Conservation (phyloP, 2,888 invertebrate genomes). For the Caradrina clavipalpis region DNA sequence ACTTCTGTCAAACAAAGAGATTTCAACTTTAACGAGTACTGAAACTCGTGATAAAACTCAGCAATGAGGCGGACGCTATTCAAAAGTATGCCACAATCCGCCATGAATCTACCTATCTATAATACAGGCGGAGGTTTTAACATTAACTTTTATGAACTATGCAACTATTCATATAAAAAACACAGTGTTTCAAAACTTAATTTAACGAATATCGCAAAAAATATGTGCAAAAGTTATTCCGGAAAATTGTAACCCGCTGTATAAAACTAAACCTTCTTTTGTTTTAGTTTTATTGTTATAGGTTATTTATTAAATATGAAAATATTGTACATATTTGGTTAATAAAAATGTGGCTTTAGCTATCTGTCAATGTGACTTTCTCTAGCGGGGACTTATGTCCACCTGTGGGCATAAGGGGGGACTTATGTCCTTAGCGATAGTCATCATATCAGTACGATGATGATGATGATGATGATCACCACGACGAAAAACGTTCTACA, state of each 20-base stretch:
- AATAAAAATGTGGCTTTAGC: too few relatives aligned
- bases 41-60: slow-evolving; percentile 50
- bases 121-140: not conserved
- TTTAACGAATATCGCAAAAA: not conserved
- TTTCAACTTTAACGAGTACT: slow-evolving; percentile 58
- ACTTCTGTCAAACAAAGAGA: slow-evolving; percentile 58
- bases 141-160: not conserved
- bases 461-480: too few relatives aligned
- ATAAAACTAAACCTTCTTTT: not conserved
- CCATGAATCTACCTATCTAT: slow-evolving; percentile 7
- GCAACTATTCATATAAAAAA: not conserved
- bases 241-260: not conserved
- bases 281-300: too few relatives aligned
- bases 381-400: too few relatives aligned
- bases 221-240: not conserved
- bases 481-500: too few relatives aligned
- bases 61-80: slow-evolving; percentile 36
- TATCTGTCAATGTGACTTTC: too few relatives aligned
- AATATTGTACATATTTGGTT: too few relatives aligned
- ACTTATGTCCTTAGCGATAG: too few relatives aligned
- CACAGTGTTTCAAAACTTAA: too few relatives aligned
- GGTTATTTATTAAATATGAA: too few relatives aligned
- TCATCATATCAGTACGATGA: too few relatives aligned
- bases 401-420: too few relatives aligned
- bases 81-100: slow-evolving; percentile 38